Conservation (phyloP, 35 echinoderm and acorn worm genomes). For the Lytechinus variegatus region DNA sequence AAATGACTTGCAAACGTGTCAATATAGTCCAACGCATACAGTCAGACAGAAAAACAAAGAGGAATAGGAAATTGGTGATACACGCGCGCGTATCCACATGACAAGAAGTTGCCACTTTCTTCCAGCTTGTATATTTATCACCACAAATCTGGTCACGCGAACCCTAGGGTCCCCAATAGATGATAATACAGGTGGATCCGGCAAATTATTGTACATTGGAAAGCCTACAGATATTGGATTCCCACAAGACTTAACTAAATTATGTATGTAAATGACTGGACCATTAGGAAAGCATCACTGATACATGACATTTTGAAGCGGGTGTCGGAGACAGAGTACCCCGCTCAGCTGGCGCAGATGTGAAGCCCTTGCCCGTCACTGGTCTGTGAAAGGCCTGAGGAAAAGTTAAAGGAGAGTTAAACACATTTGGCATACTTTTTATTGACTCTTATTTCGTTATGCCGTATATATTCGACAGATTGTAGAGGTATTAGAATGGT, state of each 20-base stretch:
- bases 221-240: constrained; percentile 3
- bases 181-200: not conserved
- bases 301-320: constrained; percentile 23
- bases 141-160: not conserved
- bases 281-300: not conserved
- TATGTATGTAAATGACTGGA: constrained; percentile 20
- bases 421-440: not conserved
- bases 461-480: not conserved
- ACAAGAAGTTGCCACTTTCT: not conserved
- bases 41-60: not conserved
- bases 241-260: constrained; percentile 14
- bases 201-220: constrained; percentile 2
- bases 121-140: not conserved
- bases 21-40: not conserved
- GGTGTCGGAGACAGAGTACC: not conserved
- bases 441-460: not conserved
- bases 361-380: not conserved
- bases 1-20: not conserved
- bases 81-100: not conserved
- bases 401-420: not conserved
- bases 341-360: constrained; percentile 14
- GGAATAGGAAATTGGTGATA: not conserved
- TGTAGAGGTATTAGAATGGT: not conserved
- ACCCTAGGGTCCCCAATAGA: not conserved
- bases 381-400: not conserved